Evolutionary conservation across 2,888 invertebrate genomes (phyloP).

Genomic region (Monoplex corrugatus): DNA sequence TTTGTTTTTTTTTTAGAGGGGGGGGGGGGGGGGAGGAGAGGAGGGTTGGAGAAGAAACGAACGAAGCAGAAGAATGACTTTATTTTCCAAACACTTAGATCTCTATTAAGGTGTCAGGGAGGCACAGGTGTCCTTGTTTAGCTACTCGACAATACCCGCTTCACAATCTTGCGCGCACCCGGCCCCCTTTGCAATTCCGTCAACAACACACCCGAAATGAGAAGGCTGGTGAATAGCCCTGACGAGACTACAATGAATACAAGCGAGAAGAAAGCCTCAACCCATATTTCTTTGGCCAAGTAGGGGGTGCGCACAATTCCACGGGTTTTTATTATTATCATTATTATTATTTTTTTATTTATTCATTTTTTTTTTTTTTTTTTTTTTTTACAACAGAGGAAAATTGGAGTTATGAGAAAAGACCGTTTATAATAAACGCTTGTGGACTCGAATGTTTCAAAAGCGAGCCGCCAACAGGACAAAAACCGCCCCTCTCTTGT

Average conservation of each 20-base stretch:
- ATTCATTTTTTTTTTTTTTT: no score
- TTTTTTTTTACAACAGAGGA: no score
- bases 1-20: neutral
- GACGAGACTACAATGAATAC: no score
- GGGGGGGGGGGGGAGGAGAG: neutral
- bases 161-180: no score
- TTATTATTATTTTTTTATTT: no score
- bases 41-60: neutral
- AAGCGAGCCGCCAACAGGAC: neutral
- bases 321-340: no score
- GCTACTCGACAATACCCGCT: constrained; percentile 30
- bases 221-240: no score
- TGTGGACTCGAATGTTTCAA: constrained; percentile 23
- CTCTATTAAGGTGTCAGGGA: constrained; percentile 38
- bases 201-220: no score
- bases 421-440: constrained; percentile 40
- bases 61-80: constrained; percentile 4
- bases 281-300: no score
- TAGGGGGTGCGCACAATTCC: no score
- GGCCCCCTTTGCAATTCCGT: no score
- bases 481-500: neutral
- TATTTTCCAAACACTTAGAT: constrained; percentile 41
- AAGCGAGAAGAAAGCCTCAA: no score
- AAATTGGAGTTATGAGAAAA: constrained; percentile 43
- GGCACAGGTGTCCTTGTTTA: constrained; percentile 41